Conservation (phyloP, 1,140 invertebrate genomes). For the Zaprionus vittiger region DNA sequence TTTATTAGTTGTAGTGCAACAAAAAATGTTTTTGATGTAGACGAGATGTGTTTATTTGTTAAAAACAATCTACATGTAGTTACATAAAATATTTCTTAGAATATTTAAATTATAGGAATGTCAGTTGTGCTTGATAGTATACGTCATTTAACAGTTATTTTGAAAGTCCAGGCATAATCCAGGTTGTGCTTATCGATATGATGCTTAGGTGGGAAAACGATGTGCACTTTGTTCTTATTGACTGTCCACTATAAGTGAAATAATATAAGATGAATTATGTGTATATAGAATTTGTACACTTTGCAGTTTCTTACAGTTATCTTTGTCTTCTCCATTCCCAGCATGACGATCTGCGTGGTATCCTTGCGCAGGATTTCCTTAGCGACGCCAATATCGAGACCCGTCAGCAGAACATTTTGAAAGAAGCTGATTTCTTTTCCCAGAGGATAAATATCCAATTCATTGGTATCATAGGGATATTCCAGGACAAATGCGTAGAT, state of each 20-base stretch:
- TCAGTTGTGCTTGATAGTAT: neutral
- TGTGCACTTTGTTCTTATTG: slow-evolving; percentile 50
- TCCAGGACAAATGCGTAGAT: slow-evolving; percentile 78
- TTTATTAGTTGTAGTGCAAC: no score
- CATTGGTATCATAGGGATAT: slow-evolving; percentile 81
- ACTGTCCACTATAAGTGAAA: slow-evolving; percentile 61
- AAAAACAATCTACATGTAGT: neutral
- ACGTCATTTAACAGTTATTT: slow-evolving; percentile 62
- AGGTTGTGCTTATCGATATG: slow-evolving; percentile 73
- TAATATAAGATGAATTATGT: neutral
- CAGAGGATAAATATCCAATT: slow-evolving; percentile 69
- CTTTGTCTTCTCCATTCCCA: slow-evolving; percentile 66
- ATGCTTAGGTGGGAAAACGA: slow-evolving; percentile 74
- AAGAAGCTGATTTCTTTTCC: slow-evolving; percentile 54
- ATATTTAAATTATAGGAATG: neutral
- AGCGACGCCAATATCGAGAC: slow-evolving; percentile 46
- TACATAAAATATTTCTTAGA: neutral
- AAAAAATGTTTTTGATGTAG: neutral
- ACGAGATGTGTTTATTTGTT: neutral
- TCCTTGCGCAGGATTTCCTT: slow-evolving; percentile 35
- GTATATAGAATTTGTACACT: neutral
- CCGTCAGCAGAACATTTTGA: slow-evolving; percentile 54
- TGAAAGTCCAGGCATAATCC: slow-evolving; percentile 78
- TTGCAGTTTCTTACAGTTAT: slow-evolving; percentile 49
- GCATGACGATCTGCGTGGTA: slow-evolving; percentile 50